phyloP scores from a whole-genome alignment of 2,113 vertebrate genomes.

The Lasiurus cinereus region DNA sequence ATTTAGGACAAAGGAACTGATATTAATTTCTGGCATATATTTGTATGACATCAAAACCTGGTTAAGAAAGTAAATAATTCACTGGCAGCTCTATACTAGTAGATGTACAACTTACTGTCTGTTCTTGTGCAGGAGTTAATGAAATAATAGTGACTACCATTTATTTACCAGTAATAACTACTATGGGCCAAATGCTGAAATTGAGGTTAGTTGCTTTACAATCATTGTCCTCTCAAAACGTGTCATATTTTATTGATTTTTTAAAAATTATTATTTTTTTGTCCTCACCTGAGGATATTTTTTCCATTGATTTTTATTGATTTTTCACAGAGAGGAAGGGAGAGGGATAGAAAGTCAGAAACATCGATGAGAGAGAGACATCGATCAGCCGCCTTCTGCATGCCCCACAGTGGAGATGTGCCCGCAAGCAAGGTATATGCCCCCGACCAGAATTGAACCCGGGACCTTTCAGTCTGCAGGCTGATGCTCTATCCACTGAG shows the following conservation, averaged over 20 bases:
- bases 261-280: no score
- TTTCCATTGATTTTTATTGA: no score
- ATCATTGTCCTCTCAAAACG: background rate
- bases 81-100: background rate
- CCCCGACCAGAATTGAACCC: no score
- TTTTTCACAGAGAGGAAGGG: no score
- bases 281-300: no score
- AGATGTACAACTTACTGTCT: background rate
- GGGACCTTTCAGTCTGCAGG: no score
- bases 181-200: background rate
- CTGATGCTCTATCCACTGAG: no score
- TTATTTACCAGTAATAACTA: background rate
- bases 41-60: background rate
- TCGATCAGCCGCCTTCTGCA: no score
- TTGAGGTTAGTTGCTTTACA: background rate
- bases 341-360: no score
- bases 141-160: background rate
- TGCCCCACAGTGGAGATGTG: no score
- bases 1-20: background rate
- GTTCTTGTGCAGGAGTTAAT: background rate
- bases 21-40: background rate
- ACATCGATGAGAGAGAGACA: no score
- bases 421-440: no score
- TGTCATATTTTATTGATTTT: background rate
- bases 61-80: conserved; percentile 16